phyloP scores from a whole-genome alignment of 2,797 vertebrate species.

The Sebastes nivosus region DNA sequence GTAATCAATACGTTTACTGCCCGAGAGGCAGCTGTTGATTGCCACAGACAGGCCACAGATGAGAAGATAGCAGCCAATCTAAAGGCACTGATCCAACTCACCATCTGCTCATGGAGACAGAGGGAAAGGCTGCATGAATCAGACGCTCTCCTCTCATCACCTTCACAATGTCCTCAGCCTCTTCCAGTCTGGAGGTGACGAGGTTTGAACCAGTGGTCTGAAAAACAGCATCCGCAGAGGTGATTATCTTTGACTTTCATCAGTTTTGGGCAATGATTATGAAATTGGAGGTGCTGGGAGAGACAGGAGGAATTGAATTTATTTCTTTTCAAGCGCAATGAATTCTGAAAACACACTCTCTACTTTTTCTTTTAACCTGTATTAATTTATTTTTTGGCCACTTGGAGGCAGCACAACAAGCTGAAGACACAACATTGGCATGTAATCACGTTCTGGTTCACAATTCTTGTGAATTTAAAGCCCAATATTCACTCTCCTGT shows the following conservation, averaged over 20 bases:
- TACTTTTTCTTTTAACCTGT: not conserved
- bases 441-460: not conserved
- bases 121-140: conserved; percentile 26
- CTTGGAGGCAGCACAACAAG: not conserved
- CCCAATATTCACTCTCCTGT: not conserved
- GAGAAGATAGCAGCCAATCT: conserved; percentile 47
- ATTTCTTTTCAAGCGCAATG: not conserved
- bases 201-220: conserved; percentile 13
- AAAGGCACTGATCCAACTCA: conserved; percentile 46
- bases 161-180: conserved; percentile 40
- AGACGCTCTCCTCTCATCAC: conserved; percentile 28
- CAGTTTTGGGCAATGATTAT: conserved; percentile 24
- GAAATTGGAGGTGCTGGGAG: conserved; percentile 14
- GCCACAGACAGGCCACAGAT: conserved; percentile 43
- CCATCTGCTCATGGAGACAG: conserved; percentile 53
- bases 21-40: conserved; percentile 44
- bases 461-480: not conserved
- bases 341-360: not conserved
- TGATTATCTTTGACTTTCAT: conserved; percentile 48
- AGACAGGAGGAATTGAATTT: not conserved
- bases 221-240: conserved; percentile 1
- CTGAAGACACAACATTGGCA: not conserved
- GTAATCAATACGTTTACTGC: conserved; percentile 58
- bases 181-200: conserved; percentile 12
- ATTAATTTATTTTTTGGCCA: not conserved